A percentile compares a stretch with the other conserved stretches of the same genome.
Evolutionary conservation across 2,113 vertebrate genomes (phyloP).

Genomic region (Cochlearius cochlearius): DNA sequence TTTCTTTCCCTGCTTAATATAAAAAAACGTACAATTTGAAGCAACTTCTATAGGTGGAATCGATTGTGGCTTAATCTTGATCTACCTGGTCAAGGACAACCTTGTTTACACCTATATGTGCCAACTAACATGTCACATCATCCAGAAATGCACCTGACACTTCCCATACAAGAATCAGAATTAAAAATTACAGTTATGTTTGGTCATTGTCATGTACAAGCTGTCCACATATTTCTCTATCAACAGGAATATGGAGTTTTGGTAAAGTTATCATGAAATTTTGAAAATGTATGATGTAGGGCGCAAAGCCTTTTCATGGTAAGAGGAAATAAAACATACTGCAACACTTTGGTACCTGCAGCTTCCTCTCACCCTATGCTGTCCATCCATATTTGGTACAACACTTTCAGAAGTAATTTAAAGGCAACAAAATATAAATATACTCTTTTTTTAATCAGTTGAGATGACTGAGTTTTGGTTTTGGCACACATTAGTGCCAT

Average conservation of each 20-base stretch:
- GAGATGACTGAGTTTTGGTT: slow-evolving; percentile 44
- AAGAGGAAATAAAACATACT: not conserved
- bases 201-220: not conserved
- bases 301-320: not conserved
- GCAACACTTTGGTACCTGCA: not conserved
- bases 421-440: slow-evolving; percentile 14
- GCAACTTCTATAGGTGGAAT: not conserved
- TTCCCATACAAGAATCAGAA: not conserved
- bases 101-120: not conserved
- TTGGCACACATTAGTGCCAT: slow-evolving; percentile 9
- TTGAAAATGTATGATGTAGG: not conserved
- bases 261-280: not conserved
- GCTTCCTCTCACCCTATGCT: not conserved
- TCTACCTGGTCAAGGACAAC: not conserved
- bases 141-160: not conserved
- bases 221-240: not conserved
- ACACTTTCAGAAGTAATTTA: slow-evolving; percentile 27
- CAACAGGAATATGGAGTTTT: not conserved
- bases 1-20: not conserved
- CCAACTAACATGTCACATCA: not conserved
- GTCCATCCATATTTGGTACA: not conserved
- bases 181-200: not conserved
- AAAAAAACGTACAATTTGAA: not conserved
- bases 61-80: not conserved
- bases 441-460: slow-evolving; percentile 23